Base-by-base conservation (phyloP, 2,888 invertebrate genomes). In the Oxyteleia sp. region DNA sequence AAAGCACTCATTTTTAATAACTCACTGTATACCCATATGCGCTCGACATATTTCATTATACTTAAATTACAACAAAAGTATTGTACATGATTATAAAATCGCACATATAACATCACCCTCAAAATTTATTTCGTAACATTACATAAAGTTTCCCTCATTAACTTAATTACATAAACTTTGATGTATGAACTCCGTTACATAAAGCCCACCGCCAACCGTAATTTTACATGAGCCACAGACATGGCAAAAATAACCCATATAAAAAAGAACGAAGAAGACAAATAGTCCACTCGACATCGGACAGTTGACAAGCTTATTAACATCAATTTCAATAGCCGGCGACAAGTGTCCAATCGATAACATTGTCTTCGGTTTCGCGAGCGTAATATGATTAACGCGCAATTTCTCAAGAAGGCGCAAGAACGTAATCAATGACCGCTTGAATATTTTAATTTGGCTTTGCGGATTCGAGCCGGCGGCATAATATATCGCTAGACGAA, bases 401-500 rank as follows among this genome's bases (percentile, higher is more conserved):
- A 20, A 47, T 64, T 29, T 1, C 45, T 15, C 49, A 63, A 53
- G 63, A 69, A 68, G 16, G 18, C 38, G 41, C 18, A 68, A 55
- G 47, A 75, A 80, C 51, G 47, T 76, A 76, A 71, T 76, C 66
- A 82, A 80, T 72, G 66, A 66, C 55, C 53, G 83, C 84, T 85
- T 84, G 61, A 86, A 87, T 87, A 86, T 85, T 86, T 85, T 85
- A 84, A 86, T 84, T 85, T 47, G 57, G 63, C 61, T 66, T n/a
- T 63, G 69, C 55, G 63, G 51, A 66, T 69, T 71, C 75, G 64
- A 75, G 47, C 23, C 32, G 47, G 79, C 83, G 84, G 85, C 87
- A 89, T 90, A 89, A 87, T 89, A 90, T 89, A 89, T 90, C 87
- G 87, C 81, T 66, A 81, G 80, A 80, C 84, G 88, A 89, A 90